These are phyloP conservation scores for Pterobdella sp. DNA, from an alignment of 2,888 invertebrate genomes.

Conservation along the genomic window DNA sequence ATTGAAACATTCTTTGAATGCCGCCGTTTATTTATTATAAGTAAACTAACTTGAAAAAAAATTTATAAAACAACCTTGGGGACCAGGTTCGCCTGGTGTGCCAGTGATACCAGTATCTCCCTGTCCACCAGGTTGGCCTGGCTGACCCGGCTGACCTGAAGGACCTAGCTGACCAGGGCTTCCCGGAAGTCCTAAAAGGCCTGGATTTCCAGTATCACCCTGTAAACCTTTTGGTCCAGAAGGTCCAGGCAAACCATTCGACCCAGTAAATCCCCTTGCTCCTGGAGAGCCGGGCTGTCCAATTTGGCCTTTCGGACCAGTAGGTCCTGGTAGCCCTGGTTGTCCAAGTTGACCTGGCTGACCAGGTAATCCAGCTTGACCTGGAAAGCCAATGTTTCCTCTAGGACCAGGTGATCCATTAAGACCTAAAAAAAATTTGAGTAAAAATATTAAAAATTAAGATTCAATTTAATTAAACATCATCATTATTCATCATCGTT, in stretches of 20 bases:
- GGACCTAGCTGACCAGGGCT: conserved; percentile 22
- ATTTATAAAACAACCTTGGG: conserved; percentile 26
- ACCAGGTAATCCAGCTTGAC: conserved; percentile 34
- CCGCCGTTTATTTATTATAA: not conserved
- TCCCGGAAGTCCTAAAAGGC: conserved; percentile 22
- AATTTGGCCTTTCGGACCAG: conserved; percentile 28
- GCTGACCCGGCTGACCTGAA: conserved; percentile 24
- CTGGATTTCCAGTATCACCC: conserved; percentile 24
- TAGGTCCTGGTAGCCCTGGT: conserved; percentile 30
- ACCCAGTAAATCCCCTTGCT: conserved; percentile 57
- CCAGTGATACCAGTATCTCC: conserved; percentile 31
- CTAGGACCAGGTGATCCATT: conserved; percentile 29
- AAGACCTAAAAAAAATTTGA: not conserved
- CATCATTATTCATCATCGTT: not conserved
- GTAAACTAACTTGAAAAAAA: not conserved
- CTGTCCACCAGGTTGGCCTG: conserved; percentile 25
- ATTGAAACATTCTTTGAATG: not conserved
- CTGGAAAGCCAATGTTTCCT: conserved; percentile 33
- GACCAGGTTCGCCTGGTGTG: conserved; percentile 30
- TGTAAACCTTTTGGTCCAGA: conserved; percentile 27
- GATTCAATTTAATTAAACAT: not conserved
- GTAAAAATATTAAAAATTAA: not conserved
- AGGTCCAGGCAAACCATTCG: conserved; percentile 30
- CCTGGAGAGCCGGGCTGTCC: conserved; percentile 26
- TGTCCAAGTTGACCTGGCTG: conserved; percentile 27